These are phyloP conservation scores for Calidris pygmaea DNA, from an alignment of 2,113 vertebrate species.

Conservation along the genomic window DNA sequence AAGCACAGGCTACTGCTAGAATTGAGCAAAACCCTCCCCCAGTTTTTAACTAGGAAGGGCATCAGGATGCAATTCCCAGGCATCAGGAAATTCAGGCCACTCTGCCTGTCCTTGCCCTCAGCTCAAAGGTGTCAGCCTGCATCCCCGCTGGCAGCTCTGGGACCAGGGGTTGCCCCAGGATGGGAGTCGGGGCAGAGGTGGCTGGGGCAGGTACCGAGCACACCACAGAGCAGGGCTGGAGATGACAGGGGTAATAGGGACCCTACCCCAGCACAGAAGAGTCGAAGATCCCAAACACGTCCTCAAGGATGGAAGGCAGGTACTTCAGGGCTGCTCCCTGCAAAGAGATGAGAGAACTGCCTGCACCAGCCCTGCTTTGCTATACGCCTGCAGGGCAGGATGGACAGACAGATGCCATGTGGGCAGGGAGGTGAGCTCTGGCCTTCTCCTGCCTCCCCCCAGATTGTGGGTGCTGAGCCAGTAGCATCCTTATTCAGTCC, in stretches of 20 bases:
- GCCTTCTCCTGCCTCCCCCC: not conserved
- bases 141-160: not conserved
- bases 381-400: rapidly evolving
- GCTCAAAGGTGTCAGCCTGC: rapidly evolving
- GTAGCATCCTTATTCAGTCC: too few species aligned
- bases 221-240: not conserved
- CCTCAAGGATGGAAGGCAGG: slow-evolving; percentile 51
- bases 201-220: not conserved
- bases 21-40: not conserved
- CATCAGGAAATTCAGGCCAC: rapidly evolving
- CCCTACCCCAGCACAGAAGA: slow-evolving; percentile 27
- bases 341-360: not conserved
- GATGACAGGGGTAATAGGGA: rapidly evolving
- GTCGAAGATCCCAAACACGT: slow-evolving; percentile 37
- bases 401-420: rapidly evolving
- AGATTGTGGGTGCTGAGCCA: not conserved
- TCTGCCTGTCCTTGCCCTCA: rapidly evolving
- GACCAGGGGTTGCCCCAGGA: rapidly evolving
- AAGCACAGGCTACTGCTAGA: not conserved
- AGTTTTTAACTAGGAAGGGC: not conserved
- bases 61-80: not conserved
- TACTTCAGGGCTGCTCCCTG: slow-evolving; percentile 65
- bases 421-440: rapidly evolving
- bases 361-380: too few species aligned
- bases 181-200: rapidly evolving